phyloP scores from a whole-genome alignment of 2,113 vertebrate genomes.

The Amphiprion ocellaris region DNA sequence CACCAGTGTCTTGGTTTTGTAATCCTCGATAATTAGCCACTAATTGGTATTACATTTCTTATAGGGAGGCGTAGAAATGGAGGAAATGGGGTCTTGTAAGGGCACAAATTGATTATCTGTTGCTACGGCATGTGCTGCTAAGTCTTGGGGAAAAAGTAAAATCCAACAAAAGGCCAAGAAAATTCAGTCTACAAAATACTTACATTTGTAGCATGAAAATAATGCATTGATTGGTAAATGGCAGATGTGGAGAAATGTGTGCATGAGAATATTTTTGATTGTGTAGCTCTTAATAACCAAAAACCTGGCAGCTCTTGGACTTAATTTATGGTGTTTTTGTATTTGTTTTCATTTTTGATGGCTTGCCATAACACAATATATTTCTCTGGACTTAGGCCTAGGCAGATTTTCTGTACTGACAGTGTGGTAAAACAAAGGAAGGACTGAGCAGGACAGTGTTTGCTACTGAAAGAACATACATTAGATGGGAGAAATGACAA shows the following conservation, averaged over 20 bases:
- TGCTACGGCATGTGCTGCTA: not conserved
- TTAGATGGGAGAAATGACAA: too few species aligned
- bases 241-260: not conserved
- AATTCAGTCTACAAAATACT: not conserved
- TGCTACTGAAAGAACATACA: too few species aligned
- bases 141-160: not conserved
- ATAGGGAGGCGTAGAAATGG: not conserved
- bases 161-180: not conserved
- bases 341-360: too few species aligned
- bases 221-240: not conserved
- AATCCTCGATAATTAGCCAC: constrained; percentile 39
- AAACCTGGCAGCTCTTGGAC: too few species aligned
- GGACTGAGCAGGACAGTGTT: too few species aligned
- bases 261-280: not conserved
- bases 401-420: too few species aligned
- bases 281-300: too few species aligned
- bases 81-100: not conserved
- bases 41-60: constrained; percentile 45
- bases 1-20: constrained; percentile 25
- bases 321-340: too few species aligned
- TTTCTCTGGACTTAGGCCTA: too few species aligned
- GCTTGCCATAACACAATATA: too few species aligned
- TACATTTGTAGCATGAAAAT: too few species aligned
- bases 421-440: too few species aligned
- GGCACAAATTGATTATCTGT: constrained; percentile 18